Evolutionary conservation across 2,888 invertebrate species (phyloP), one percentile per base, ranked within the genome.

Genomic region (Cheilosia urbana): DNA sequence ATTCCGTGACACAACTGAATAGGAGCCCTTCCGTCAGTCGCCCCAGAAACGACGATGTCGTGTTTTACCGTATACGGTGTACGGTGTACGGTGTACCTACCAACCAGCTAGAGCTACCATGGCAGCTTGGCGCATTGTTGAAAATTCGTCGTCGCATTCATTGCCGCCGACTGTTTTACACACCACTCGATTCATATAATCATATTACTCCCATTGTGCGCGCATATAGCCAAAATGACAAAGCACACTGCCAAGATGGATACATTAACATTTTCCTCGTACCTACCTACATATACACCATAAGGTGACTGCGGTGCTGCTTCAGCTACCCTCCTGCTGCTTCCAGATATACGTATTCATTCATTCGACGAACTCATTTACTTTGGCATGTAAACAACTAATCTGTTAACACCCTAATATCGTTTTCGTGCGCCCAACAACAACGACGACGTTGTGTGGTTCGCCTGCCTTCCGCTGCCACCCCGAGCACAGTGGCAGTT

Each of bases 321-420:
- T 30, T 63, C 30, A 62, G 49, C 71, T 72, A 62, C 69, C 69
- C 75, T 57, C 24, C 68, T 66, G 53, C 60, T 69, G 27, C 47
- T 65, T 75, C 58, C 40, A 72, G 63, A 49, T 77, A 60, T 30
- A 30, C 34, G 80, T 66, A 77, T 81, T 75, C 85, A 81, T 85
- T 85, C 76, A 85, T 85, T 85, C 81, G 76, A 63, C 57, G 76
- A 90, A 90, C 91, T 91, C 91, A 90, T 90, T 91, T 91, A 91
- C 91, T 91, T 89, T 89, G 90, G 91, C 91, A 90, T 91, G 91
- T 91, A 91, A 91, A 91, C 91, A 90, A 91, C 90, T 91, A 90
- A 90, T 90, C 91, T 91, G 90, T 91, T 91, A 91, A 91, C 90
- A 90, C 91, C 89, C 89, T 88, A 88, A 88, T 89, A 89, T 82